Conservation (phyloP, 1,140 invertebrate species). For the Diabrotica virgifera region DNA sequence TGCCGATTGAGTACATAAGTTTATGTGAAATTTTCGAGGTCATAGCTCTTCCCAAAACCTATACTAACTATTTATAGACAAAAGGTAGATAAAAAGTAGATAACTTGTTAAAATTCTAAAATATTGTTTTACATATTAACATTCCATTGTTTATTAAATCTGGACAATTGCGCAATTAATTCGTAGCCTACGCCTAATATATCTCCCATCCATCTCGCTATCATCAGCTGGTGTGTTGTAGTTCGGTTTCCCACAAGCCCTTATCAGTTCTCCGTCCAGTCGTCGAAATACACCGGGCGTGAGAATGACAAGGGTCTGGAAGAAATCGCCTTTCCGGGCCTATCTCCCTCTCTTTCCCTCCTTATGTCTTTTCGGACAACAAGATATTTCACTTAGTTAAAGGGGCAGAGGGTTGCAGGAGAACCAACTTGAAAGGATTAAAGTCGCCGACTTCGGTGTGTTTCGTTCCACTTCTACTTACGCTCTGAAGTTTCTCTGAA, state of each 20-base stretch:
- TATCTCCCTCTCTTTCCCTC: not conserved
- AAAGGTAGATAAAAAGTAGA: too few species aligned
- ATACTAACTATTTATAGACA: too few species aligned
- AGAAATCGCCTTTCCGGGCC: slow-evolving; percentile 40
- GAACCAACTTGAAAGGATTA: not conserved
- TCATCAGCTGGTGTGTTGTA: slow-evolving; percentile 12
- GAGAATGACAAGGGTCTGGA: slow-evolving; percentile 68
- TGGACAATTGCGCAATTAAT: too few species aligned
- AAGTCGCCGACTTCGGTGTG: not conserved
- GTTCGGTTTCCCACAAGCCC: slow-evolving; percentile 59
- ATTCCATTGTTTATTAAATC: too few species aligned
- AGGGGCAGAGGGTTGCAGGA: not conserved
- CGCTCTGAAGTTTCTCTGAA: not conserved
- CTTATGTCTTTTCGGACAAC: slow-evolving; percentile 14
- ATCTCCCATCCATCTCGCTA: not conserved
- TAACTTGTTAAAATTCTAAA: too few species aligned
- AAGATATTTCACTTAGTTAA: slow-evolving; percentile 15
- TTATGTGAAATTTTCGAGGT: too few species aligned
- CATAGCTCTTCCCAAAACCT: too few species aligned
- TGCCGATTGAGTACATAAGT: too few species aligned
- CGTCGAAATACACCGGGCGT: slow-evolving; percentile 62
- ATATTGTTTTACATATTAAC: too few species aligned
- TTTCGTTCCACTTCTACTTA: not conserved
- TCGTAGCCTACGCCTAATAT: not conserved
- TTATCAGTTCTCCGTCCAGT: slow-evolving; percentile 78